phyloP scores from a whole-genome alignment of 2,113 vertebrate species.

The Corythoichthys intestinalis region DNA sequence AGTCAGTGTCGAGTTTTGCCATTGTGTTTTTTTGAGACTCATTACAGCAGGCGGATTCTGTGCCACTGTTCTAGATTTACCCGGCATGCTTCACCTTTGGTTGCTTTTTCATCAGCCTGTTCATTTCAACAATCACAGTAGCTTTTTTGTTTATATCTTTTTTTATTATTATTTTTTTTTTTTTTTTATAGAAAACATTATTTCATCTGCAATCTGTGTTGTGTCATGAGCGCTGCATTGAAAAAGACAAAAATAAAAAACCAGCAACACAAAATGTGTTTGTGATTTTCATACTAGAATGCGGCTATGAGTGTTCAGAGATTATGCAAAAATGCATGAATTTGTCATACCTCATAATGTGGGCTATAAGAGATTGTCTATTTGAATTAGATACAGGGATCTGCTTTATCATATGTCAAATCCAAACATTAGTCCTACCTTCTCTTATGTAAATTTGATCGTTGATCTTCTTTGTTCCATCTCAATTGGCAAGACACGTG shows the following conservation, averaged over 20 bases:
- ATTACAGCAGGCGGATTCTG: slow-evolving; percentile 21
- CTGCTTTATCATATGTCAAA: slow-evolving; percentile 1
- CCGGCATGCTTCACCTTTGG: slow-evolving; percentile 13
- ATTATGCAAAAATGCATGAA: not conserved
- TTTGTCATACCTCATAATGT: not conserved
- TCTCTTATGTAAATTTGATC: not conserved
- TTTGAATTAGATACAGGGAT: not conserved
- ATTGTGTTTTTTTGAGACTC: slow-evolving; percentile 9
- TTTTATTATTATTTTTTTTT: slow-evolving; percentile 2
- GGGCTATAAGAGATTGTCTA: slow-evolving; percentile 14
- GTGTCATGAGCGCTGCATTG: slow-evolving; percentile 21
- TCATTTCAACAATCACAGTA: slow-evolving; percentile 13
- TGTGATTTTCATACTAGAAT: too few species aligned
- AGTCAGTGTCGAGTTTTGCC: slow-evolving; percentile 30
- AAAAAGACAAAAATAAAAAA: slow-evolving; percentile 11
- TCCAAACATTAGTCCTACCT: not conserved
- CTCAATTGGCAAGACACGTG: not conserved
- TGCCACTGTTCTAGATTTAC: slow-evolving; percentile 29
- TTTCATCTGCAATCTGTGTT: slow-evolving; percentile 24
- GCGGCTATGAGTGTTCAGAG: not conserved
- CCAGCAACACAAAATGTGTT: not conserved
- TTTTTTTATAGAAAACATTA: slow-evolving; percentile 34
- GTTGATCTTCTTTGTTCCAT: not conserved
- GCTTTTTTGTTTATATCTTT: slow-evolving; percentile 4
- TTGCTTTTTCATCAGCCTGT: slow-evolving; percentile 24